phyloP scores from a whole-genome alignment of 1,140 invertebrate species.

The Oncopodura yosiiana region DNA sequence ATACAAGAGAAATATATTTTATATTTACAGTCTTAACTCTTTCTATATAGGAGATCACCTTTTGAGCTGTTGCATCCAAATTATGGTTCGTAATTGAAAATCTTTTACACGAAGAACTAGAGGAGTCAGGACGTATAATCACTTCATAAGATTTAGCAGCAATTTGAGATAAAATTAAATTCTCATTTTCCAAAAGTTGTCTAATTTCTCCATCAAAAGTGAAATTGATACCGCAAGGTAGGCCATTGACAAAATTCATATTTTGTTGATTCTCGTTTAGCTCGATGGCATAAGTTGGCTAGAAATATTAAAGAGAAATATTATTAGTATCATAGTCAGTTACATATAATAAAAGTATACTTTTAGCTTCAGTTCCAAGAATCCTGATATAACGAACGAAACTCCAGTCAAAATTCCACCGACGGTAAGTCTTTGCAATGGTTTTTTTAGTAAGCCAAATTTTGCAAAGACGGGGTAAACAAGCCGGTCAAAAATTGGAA shows the following conservation, averaged over 20 bases:
- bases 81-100: too few relatives aligned
- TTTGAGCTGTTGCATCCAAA: too few relatives aligned
- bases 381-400: constrained; percentile 76
- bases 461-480: constrained; percentile 41
- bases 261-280: constrained; percentile 51
- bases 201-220: not conserved
- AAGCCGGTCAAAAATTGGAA: constrained; percentile 69
- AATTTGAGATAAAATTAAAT: constrained; percentile 4
- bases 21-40: too few relatives aligned
- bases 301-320: constrained; percentile 37
- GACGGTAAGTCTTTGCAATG: constrained; percentile 62
- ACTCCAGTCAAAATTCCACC: constrained; percentile 63
- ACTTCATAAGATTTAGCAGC: not conserved
- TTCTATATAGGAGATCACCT: too few relatives aligned
- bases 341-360: too few relatives aligned
- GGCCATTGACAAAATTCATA: constrained; percentile 59
- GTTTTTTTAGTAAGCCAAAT: constrained; percentile 47
- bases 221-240: constrained; percentile 22
- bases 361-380: constrained; percentile 70
- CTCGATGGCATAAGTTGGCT: constrained; percentile 56
- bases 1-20: too few relatives aligned
- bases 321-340: constrained; percentile 7
- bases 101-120: too few relatives aligned
- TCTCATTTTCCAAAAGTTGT: not conserved
- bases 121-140: too few relatives aligned